These are phyloP conservation scores for Holotrichia oblita DNA, from an alignment of 1,140 invertebrate genomes.

Conservation along the genomic window DNA sequence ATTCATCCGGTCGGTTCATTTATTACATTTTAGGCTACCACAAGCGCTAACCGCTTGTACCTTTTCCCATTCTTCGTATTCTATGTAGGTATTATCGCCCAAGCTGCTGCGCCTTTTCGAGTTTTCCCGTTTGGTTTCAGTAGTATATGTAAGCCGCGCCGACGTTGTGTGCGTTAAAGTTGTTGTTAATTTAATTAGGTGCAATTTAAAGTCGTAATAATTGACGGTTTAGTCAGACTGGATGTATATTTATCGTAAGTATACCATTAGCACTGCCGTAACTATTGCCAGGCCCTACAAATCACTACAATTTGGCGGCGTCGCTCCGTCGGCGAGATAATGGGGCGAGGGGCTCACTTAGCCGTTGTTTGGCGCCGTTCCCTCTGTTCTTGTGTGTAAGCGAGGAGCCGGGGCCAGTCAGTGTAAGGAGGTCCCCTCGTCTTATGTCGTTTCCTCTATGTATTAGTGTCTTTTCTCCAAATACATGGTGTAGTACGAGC, in stretches of 20 bases:
- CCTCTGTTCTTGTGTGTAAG: neutral
- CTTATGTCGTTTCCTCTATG: neutral
- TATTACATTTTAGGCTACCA: neutral
- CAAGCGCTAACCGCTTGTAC: neutral
- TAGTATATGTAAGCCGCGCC: neutral
- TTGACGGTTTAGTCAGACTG: slow-evolving; percentile 48
- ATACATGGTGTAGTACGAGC: neutral
- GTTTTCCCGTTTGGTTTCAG: slow-evolving; percentile 11
- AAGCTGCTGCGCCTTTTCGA: slow-evolving; percentile 4
- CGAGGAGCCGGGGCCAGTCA: neutral
- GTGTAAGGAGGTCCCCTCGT: neutral
- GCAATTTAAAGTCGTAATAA: slow-evolving; percentile 54
- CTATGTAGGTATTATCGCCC: neutral
- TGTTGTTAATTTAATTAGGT: slow-evolving; percentile 52
- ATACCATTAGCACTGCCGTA: slow-evolving; percentile 55
- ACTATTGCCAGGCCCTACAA: slow-evolving; percentile 50
- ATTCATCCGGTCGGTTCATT: neutral
- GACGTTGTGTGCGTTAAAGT: slow-evolving; percentile 28
- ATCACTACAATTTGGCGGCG: slow-evolving; percentile 57
- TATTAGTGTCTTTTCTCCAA: neutral
- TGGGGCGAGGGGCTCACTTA: slow-evolving; percentile 26
- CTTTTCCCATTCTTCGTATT: slow-evolving; percentile 6
- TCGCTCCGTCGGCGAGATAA: slow-evolving; percentile 49
- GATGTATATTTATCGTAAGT: slow-evolving; percentile 57
- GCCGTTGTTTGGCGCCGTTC: slow-evolving; percentile 20